A percentile compares a stretch with the other conserved stretches of the same genome.
Evolutionary conservation across 2,888 invertebrate species (phyloP).

Genomic region (Petrolisthes cinctipes): DNA sequence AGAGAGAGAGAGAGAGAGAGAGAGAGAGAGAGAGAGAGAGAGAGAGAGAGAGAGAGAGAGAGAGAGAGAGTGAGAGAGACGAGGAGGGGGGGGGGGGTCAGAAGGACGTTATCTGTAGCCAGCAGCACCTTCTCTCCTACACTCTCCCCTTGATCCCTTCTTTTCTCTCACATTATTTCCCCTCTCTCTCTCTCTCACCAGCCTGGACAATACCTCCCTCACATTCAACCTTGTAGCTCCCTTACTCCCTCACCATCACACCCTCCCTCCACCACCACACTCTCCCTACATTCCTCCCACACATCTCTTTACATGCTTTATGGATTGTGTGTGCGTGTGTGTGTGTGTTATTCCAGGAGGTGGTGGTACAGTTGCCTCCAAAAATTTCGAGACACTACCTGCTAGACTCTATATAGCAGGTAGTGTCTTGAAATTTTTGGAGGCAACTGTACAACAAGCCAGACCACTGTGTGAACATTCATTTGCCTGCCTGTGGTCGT

Average conservation of each 20-base stretch:
- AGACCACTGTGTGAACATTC: too few relatives aligned
- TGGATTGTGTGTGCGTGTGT: too few relatives aligned
- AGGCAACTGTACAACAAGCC: too few relatives aligned
- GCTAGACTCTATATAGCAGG: too few relatives aligned
- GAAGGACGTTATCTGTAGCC: neutral
- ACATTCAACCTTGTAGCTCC: neutral
- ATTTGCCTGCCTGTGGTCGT: too few relatives aligned
- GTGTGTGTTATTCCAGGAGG: too few relatives aligned
- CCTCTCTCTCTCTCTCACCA: neutral
- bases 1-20: conserved; percentile 3
- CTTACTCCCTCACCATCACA: neutral
- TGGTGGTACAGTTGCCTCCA: too few relatives aligned
- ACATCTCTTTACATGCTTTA: too few relatives aligned
- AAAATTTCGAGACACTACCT: too few relatives aligned
- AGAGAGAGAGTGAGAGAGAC: conserved; percentile 8
- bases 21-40: conserved; percentile 15
- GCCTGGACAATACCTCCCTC: neutral
- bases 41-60: conserved; percentile 12
- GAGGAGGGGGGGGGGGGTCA: neutral
- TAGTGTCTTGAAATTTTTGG: too few relatives aligned
- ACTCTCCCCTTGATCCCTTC: neutral
- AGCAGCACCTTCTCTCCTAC: neutral
- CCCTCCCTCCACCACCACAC: neutral
- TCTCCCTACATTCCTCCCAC: neutral
- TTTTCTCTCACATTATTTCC: neutral